A percentile compares a stretch with the other conserved stretches of the same genome.
Evolutionary conservation across 2,888 invertebrate genomes (phyloP).

Genomic region (Automeris io): DNA sequence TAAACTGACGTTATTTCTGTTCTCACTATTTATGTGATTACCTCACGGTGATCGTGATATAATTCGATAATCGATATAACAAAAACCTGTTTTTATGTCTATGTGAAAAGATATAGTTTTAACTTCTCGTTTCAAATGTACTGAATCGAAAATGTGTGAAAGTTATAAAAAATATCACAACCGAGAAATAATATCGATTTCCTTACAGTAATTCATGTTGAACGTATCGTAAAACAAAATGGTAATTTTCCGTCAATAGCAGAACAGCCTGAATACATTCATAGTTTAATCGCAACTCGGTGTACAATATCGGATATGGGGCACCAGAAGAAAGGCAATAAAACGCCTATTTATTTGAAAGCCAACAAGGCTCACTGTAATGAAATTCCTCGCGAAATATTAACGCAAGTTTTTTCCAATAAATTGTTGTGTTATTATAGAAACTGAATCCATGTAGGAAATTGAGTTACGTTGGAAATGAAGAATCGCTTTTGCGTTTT

Average conservation of each 20-base stretch:
- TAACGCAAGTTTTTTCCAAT: constrained; percentile 66
- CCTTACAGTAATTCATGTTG: not conserved
- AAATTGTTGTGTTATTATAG: constrained; percentile 61
- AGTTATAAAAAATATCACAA: not conserved
- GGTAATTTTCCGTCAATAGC: constrained; percentile 1
- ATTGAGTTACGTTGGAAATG: too few relatives aligned
- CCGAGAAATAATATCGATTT: not conserved
- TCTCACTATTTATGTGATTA: not conserved
- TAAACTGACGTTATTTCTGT: not conserved
- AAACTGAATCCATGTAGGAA: constrained; percentile 29
- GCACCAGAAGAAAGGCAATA: constrained; percentile 60
- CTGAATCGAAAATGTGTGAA: too few relatives aligned
- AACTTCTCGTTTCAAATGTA: too few relatives aligned
- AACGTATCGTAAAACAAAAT: not conserved
- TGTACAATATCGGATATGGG: constrained; percentile 53
- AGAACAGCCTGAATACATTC: constrained; percentile 15
- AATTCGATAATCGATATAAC: too few relatives aligned
- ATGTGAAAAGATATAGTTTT: too few relatives aligned
- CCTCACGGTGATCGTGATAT: too few relatives aligned
- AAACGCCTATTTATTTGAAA: constrained; percentile 71
- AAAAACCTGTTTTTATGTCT: too few relatives aligned
- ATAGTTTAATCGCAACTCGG: constrained; percentile 45
- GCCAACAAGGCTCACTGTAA: constrained; percentile 63
- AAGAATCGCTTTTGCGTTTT: too few relatives aligned
- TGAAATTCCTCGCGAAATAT: constrained; percentile 72